These are phyloP conservation scores for Tiaroga cobitis DNA, from an alignment of 2,797 vertebrate species.

Conservation along the genomic window DNA sequence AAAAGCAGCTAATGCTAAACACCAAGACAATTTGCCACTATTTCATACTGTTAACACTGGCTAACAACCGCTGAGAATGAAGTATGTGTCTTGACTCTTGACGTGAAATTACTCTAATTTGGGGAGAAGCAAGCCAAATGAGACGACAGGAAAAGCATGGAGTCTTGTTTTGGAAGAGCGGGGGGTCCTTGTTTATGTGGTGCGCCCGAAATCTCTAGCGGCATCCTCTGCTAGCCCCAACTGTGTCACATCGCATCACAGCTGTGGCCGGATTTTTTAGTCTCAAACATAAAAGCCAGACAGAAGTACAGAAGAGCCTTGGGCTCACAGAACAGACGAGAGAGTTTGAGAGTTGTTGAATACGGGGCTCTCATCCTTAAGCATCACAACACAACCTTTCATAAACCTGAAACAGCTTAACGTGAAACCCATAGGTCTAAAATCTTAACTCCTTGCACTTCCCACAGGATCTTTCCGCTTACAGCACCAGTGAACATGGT, in stretches of 20 bases:
- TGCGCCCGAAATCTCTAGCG: background rate
- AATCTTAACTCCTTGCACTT: background rate
- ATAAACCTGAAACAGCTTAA: background rate
- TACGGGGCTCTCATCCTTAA: background rate
- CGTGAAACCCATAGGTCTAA: background rate
- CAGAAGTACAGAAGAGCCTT: slow-evolving; percentile 5
- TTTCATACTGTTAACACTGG: background rate
- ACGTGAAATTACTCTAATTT: background rate
- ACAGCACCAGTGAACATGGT: background rate
- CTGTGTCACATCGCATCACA: slow-evolving; percentile 20
- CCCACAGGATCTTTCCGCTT: background rate
- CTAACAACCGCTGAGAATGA: background rate
- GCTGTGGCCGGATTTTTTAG: slow-evolving; percentile 12
- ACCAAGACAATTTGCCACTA: background rate
- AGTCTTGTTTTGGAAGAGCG: slow-evolving; percentile 1
- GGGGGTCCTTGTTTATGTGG: background rate
- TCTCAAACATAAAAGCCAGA: slow-evolving; percentile 23
- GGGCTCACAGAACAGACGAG: slow-evolving; percentile 18
- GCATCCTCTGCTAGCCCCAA: slow-evolving; percentile 4
- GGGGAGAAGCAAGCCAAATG: background rate
- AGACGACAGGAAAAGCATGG: background rate
- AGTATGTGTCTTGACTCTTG: background rate
- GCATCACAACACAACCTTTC: slow-evolving; percentile 3
- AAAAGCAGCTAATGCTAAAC: background rate
- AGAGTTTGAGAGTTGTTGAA: background rate